Base-by-base conservation (phyloP, 2,888 invertebrate species). In the Philereme transversata region DNA sequence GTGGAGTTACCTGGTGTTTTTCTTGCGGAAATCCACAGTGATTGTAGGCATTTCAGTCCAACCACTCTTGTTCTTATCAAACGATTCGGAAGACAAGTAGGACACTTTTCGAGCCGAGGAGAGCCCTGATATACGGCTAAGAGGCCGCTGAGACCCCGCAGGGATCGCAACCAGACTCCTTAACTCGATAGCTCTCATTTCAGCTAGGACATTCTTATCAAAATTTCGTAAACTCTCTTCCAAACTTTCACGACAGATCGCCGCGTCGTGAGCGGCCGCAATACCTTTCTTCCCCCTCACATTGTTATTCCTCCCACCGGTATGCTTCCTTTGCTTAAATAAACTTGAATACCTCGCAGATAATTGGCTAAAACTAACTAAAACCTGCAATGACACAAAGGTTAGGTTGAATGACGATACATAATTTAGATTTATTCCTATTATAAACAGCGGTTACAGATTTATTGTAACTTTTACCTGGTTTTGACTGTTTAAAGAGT, bases 401-500 rank as follows among this genome's bases (percentile, higher is more conserved):
- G 86, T 86, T 86, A 86, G 79, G 76, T 74, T 76, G 79, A 79
- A 70, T 86, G 86, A 84, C 84, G 80, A 84, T 67, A 69, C 73
- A 74, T 68, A 64, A 70, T 68, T 64, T 10, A 36, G 38, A 59
- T 35, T 22, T 45, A 33, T 11, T 57, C 40, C 41, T 55, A 35
- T 58, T 50, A 44, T 22, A 43, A 35, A 38, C 8, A 35, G 40
- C 33, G 11, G 47, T 50, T 53, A 7, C 0, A 4, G 22, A 4
- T 43, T 53, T 36, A 8, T 10, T 33, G 22, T 47, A 36, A 46
- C 47, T 62, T 70, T 82, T 80, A 89, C 92, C 91, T 93, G 92
- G 76, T 92, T 93, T 87, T 92, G 92, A 75, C 86, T 91, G 77
- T 93, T 93, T 77, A 93, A 67, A 77, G 92, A 91, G 82, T 92